A percentile compares a stretch with the other conserved stretches of the same genome.
Evolutionary conservation across 1,140 invertebrate species (phyloP).

Genomic region (Neocloeon triangulifer): DNA sequence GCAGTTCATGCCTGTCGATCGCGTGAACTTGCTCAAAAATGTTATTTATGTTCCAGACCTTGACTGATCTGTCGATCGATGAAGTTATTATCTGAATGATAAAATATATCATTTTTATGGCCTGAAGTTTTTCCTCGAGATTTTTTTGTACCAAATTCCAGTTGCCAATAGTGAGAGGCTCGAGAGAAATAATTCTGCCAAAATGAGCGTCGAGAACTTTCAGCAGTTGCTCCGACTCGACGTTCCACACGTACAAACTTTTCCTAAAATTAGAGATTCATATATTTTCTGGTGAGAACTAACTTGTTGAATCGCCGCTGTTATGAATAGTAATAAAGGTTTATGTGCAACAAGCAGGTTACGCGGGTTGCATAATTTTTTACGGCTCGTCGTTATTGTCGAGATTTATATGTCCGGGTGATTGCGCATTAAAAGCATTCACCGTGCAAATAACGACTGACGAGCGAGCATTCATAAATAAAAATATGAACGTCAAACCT

Average conservation of each 20-base stretch:
- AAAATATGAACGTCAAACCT: too few species aligned
- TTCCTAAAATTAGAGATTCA: too few species aligned
- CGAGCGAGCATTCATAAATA: too few species aligned
- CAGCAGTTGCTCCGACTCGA: slow-evolving; percentile 51
- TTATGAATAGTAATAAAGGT: too few species aligned
- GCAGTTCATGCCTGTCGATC: slow-evolving; percentile 85
- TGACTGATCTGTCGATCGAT: slow-evolving; percentile 91
- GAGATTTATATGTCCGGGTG: too few species aligned
- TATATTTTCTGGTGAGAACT: too few species aligned
- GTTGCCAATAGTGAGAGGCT: slow-evolving; percentile 58
- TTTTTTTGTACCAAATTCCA: slow-evolving; percentile 58
- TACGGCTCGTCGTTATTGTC: too few species aligned
- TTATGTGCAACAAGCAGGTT: too few species aligned
- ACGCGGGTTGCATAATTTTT: too few species aligned
- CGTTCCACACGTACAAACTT: slow-evolving; percentile 85
- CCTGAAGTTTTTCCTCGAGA: not conserved
- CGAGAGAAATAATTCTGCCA: slow-evolving; percentile 80
- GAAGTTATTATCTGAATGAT: slow-evolving; percentile 78
- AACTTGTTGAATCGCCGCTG: too few species aligned
- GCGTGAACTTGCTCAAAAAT: slow-evolving; percentile 94
- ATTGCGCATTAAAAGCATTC: too few species aligned
- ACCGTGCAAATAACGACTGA: too few species aligned
- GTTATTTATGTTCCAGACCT: slow-evolving; percentile 99
- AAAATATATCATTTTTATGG: slow-evolving; percentile 6
- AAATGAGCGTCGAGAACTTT: slow-evolving; percentile 94